Conservation (phyloP, 2,888 invertebrate genomes). For the Ariolimax columbianus region DNA sequence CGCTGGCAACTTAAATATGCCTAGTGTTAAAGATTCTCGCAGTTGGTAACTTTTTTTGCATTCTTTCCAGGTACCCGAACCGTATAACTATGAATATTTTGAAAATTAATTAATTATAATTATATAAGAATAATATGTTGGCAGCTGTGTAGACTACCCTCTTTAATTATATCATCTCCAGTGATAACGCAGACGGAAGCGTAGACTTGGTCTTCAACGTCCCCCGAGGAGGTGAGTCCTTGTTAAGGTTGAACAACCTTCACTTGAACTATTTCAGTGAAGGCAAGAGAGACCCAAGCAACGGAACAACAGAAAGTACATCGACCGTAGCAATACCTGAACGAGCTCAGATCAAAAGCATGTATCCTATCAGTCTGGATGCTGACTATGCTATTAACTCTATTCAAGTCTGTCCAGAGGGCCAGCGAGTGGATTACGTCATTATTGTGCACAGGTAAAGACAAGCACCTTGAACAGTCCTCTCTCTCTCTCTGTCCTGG, state of each 20-base stretch:
- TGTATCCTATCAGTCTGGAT: conserved; percentile 63
- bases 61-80: too few relatives aligned
- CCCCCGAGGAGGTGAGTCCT: conserved; percentile 35
- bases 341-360: conserved; percentile 6
- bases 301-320: neutral
- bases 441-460: conserved; percentile 64
- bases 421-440: conserved; percentile 60
- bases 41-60: too few relatives aligned
- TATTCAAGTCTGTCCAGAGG: conserved; percentile 60
- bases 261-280: neutral
- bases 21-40: too few relatives aligned
- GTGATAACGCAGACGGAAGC: conserved; percentile 46
- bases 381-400: conserved; percentile 67
- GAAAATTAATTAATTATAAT: too few relatives aligned
- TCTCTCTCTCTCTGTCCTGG: too few relatives aligned
- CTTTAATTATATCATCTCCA: neutral
- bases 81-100: too few relatives aligned
- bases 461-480: neutral
- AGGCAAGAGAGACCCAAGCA: neutral
- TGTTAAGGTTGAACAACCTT: conserved; percentile 13
- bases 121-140: too few relatives aligned
- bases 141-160: too few relatives aligned
- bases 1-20: too few relatives aligned
- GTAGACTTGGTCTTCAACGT: conserved; percentile 51
- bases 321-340: neutral